Evolutionary conservation across 2,797 vertebrate species (phyloP), one percentile per base, ranked within the genome.

Genomic region (Danio jaintianensis): DNA sequence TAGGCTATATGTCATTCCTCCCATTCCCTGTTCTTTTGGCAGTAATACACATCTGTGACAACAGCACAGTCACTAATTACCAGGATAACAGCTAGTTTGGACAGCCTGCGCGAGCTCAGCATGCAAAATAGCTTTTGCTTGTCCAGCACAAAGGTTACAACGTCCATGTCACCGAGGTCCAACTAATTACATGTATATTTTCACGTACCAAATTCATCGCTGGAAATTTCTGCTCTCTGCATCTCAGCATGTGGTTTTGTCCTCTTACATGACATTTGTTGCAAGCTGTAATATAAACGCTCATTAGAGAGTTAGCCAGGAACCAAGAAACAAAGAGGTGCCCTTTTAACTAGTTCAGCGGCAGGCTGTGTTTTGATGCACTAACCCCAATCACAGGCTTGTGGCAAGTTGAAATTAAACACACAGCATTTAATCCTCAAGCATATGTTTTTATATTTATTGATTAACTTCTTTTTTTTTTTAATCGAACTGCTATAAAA

Each of bases 141-240:
- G 68, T 72, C 78, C 78, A 72, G 78, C 78, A 63, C 58, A 72
- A 79, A 79, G 68, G 68, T 72, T 79, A 72, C 40, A 72, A 64
- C 38, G 22, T 79, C 58, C 22, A 64, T 55, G 78, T 72, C 20
- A 45, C 48, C 9, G 2, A 45, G 68, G 13, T 62, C 38, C 68
- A 64, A 47, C 68, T 64, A 79, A 72, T 79, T 79, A 72, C 58
- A 45, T n/a, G 40, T 62, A 70, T 64, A 72, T 71, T 63, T 72
- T 47, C 38, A 36, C 15, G 1, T 72, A n/a, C 68, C 47, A 42
- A 63, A 52, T 67, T 63, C 77, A 53, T 53, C 3, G 58, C 45
- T 36, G 58, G 13, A 72, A 43, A 72, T 79, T 62, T 70, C 29
- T 69, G 56, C 45, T 43, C 53, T 48, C 45, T 15, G 53, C 16